Evolutionary conservation across 2,888 invertebrate species (phyloP), one percentile per base, ranked within the genome.

Genomic region (Craniophora ligustri): DNA sequence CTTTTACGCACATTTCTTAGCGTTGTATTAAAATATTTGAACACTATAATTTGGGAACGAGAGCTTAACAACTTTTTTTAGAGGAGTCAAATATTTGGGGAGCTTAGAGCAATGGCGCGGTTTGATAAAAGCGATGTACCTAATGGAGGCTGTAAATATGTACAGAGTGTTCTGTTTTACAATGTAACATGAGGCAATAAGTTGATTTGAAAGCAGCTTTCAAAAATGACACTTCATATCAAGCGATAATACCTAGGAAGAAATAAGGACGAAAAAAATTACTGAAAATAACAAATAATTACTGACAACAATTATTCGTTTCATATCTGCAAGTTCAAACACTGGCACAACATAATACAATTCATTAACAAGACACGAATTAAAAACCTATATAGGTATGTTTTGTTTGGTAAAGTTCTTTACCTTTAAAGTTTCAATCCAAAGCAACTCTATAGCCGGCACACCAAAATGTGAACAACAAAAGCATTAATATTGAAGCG

Each of bases 1-100:
- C 84, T 87, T 91, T 91, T 89, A 91, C 89, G 85, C 87, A 88
- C 89, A 89, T 87, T 90, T 91, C 89, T 87, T 88, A 87, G 86
- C 86, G 86, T 82, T 86, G 85, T 88, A 90, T 91, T 92, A 91
- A 88, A 90, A 87, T 81, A 78, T 81, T 87, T 89, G 87, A 91
- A 89, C 91, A 92, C 92, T 92, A 89, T 93, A 92, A 93, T 90
- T 90, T 87, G 81, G 82, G 71, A 75, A 81, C 80, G 78, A 73
- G 76, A 79, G 78, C 72, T 78, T 81, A 76, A 75, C 68, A 71
- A 72, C 75, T 78, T 85, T 88, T 87, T 89, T 86, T 83, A 79
- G 74, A 78, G 62, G 78, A 80, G 81, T 76, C 76, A 71, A 82
- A 80, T 79, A 75, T 76, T 76, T 69, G 75, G 65, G 58, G 48